Base-by-base conservation (phyloP, 2,797 vertebrate species). In the Gobio occitaniae region DNA sequence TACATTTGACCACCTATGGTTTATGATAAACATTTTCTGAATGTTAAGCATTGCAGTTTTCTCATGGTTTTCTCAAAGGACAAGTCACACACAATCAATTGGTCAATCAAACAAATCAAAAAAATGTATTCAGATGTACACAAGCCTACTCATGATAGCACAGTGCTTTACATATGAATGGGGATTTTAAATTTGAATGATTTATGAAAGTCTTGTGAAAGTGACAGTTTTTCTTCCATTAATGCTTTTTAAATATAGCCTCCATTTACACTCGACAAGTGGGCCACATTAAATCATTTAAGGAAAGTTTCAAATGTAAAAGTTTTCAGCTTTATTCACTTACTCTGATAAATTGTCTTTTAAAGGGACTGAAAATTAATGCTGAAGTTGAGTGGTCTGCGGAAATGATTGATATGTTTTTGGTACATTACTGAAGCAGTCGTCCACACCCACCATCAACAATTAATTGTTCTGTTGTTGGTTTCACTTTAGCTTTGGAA, bases 231-330 rank as follows among this genome's bases (percentile, higher is more conserved):
- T 69, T 72, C 44, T 83, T 21, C 56, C 79, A 25, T 63, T 77
- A 84, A 84, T 65, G 78, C 63, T 74, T 38, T 74, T 84, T 50
- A 83, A 86, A 86, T 74, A 68, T 75, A 71, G 74, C 25, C 52
- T 78, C 80, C 70, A 70, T 80, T 84, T 84, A 80, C 21, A 29
- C 56, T 72, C 52, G 80, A 54, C 80, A 78, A 78, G 82, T 36
- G n/a, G 65, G 38, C 63, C 1, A 41, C 50, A 84, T 84, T 84
- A 84, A 78, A 78, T 84, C 25, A 59, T 78, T 84, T 56, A 78
- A 77, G 65, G 48, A 84, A 69, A 84, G 50, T 84, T 84, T 78
- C 82, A 70, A 50, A 84, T 78, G 52, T 78, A 84, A 83, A 86
- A 84, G 69, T 83, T 66, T 54, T 41, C 13, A 11, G 17, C 68